Evolutionary conservation across 2,113 vertebrate species (phyloP).

Genomic region (Mus pahari): DNA sequence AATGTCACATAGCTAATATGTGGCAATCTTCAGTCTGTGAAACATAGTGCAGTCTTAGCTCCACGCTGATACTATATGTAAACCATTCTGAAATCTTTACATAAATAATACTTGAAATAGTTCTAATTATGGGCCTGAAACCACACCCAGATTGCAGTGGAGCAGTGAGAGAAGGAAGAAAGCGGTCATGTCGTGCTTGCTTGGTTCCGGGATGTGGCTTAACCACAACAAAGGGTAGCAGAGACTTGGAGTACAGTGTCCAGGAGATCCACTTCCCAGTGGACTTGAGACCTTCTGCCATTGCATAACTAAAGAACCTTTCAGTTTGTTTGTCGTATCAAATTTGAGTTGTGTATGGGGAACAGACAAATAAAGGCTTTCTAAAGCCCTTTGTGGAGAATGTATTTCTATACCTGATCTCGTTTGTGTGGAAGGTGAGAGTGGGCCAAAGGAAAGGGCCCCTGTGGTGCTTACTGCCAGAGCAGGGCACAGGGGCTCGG

Average conservation of each 20-base stretch:
- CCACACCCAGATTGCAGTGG: background rate
- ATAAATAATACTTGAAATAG: constrained; percentile 20
- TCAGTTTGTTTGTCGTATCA: constrained; percentile 80
- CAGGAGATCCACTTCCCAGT: constrained; percentile 64
- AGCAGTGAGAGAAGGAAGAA: constrained; percentile 39
- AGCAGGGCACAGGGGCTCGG: constrained; percentile 54
- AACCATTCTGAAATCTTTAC: constrained; percentile 43
- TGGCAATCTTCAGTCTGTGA: background rate
- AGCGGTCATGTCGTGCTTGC: constrained; percentile 34
- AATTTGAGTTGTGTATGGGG: constrained; percentile 73
- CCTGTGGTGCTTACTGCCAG: constrained; percentile 30
- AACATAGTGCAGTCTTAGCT: background rate
- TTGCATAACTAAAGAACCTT: constrained; percentile 80
- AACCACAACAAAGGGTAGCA: constrained; percentile 65
- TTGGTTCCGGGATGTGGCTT: constrained; percentile 68
- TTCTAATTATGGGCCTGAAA: background rate
- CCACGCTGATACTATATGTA: background rate
- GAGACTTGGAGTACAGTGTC: constrained; percentile 51
- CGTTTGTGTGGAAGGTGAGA: constrained; percentile 66
- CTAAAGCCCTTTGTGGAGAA: constrained; percentile 74
- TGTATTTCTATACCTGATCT: constrained; percentile 72
- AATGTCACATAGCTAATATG: background rate
- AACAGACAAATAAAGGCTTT: constrained; percentile 73
- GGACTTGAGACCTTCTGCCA: constrained; percentile 76
- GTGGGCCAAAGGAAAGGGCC: constrained; percentile 67